phyloP scores from a whole-genome alignment of 2,113 vertebrate genomes.

The Aegithalos caudatus region DNA sequence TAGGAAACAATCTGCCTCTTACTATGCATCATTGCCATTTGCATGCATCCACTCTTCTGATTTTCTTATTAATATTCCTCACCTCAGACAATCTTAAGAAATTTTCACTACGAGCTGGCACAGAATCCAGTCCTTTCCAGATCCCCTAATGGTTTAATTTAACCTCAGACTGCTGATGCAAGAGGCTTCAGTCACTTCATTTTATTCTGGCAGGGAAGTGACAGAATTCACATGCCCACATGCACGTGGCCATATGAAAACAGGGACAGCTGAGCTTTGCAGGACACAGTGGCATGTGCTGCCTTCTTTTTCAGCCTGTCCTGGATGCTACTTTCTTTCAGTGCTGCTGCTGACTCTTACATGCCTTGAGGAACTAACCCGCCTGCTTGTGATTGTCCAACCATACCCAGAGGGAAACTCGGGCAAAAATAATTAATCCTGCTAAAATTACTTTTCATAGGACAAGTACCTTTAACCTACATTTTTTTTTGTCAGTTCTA shows the following conservation, averaged over 20 bases:
- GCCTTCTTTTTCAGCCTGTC: background rate
- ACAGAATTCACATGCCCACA: background rate
- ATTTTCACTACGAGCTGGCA: background rate
- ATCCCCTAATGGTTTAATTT: background rate
- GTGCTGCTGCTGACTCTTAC: background rate
- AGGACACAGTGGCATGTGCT: background rate
- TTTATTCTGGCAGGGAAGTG: background rate
- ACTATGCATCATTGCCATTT: background rate
- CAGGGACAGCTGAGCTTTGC: background rate
- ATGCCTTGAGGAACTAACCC: background rate
- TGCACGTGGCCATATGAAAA: background rate
- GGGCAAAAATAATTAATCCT: background rate
- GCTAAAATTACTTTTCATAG: background rate
- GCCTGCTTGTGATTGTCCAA: background rate
- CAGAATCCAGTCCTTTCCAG: background rate
- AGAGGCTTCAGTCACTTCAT: background rate
- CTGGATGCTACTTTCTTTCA: background rate
- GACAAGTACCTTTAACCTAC: background rate
- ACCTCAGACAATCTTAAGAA: background rate
- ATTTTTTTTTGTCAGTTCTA: background rate
- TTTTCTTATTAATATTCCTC: slow-evolving; percentile 31
- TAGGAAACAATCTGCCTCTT: slow-evolving; percentile 46
- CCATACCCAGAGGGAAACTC: background rate
- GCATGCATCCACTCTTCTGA: background rate
- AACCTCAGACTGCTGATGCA: background rate